Evolutionary conservation across 2,888 invertebrate species (phyloP), one percentile per base, ranked within the genome.

Genomic region (Thereva nobilitata): DNA sequence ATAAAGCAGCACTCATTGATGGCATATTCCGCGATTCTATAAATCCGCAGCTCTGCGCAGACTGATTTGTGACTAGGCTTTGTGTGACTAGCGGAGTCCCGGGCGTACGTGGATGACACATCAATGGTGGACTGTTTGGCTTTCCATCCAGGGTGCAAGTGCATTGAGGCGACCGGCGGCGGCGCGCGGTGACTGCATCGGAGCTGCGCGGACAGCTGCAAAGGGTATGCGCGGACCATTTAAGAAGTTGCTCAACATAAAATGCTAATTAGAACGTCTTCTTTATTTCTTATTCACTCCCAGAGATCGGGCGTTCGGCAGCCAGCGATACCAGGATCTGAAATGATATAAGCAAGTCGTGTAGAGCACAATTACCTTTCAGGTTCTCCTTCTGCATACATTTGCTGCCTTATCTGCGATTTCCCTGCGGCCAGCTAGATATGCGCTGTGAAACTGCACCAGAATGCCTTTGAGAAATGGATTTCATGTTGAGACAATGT

Each of bases 211-310:
- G 23, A 23, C 23, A 23, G 23, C 23, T 23, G 23, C 23, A 23
- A 23, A 23, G 23, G 23, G 23, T 23, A 23, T 23, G 23, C 23
- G 23, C 23, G 23, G 23, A 23, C 23, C 23, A 23, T 44, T 38
- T 53, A 63, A 67, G 53, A 53, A 67, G 61, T 63, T 67, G 67
- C 63, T 54, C 54, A 64, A 67, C 64, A 67, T 40, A 64, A 67
- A 67, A 67, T 67, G 64, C 64, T 67, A 67, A 67, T 67, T 64
- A 67, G 64, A 64, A 64, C 52, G 56, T 67, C 56, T 64, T 57
- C 35, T 56, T 67, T 55, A 64, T 63, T 55, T 57, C 34, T 37
- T 61, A 61, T 61, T 37, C 50, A 50, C 49, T 34, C 12, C 9
- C 10, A 53, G 34, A 52, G 63, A 63, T 63, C 50, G 12, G 10